These are phyloP conservation scores for Anthrax anthrax DNA, from an alignment of 2,888 invertebrate genomes.

Conservation along the genomic window DNA sequence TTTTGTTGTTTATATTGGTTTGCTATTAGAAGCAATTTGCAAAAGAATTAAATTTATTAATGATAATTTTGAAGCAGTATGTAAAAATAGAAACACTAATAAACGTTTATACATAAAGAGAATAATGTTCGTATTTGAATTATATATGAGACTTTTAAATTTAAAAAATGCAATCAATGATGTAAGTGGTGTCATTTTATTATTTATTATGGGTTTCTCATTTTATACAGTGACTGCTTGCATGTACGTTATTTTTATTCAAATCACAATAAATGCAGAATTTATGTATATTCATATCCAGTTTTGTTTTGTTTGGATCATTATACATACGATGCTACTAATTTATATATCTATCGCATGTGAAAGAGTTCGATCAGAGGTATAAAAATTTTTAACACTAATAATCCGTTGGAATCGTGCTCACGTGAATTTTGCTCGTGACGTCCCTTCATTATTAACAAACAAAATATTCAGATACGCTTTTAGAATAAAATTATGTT, in stretches of 20 bases:
- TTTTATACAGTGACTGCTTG: neutral
- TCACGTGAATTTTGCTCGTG: too few species aligned
- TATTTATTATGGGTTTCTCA: neutral
- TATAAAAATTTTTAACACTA: too few species aligned
- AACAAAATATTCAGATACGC: too few species aligned
- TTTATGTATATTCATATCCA: neutral
- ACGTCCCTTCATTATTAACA: too few species aligned
- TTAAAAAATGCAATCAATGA: neutral
- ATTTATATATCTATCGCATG: neutral
- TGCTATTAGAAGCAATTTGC: neutral
- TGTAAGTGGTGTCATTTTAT: neutral
- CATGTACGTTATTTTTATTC: neutral
- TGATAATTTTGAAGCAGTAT: neutral
- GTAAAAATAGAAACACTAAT: neutral
- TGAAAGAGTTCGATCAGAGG: neutral
- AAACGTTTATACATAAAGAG: neutral
- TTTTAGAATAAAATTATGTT: too few species aligned
- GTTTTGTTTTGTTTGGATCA: neutral
- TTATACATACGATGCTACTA: neutral
- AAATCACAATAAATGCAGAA: neutral
- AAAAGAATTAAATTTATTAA: neutral
- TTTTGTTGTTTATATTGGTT: neutral
- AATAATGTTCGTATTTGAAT: neutral
- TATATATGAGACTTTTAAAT: neutral
- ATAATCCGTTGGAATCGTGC: too few species aligned